phyloP scores from a whole-genome alignment of 35 echinoderm and acorn worm species.

The Lytechinus variegatus region DNA sequence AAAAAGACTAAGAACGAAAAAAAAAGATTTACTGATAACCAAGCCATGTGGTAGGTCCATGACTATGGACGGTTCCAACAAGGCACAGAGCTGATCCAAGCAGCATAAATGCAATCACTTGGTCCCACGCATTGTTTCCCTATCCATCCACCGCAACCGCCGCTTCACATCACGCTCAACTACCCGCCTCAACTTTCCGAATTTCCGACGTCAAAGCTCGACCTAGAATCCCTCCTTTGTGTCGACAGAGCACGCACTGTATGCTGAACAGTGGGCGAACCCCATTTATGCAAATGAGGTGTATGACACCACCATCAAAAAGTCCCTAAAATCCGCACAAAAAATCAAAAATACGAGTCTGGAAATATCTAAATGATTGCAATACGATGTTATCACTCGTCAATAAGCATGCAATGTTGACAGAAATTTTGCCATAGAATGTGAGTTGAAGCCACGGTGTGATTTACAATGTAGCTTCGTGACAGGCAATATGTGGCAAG shows the following conservation, averaged over 20 bases:
- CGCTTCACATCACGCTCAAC: not conserved
- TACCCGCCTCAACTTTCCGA: constrained; percentile 37
- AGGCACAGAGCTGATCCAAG: no score
- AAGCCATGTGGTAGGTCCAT: not conserved
- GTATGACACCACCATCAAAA: constrained; percentile 54
- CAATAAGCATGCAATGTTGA: not conserved
- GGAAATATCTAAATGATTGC: not conserved
- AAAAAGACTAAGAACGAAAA: no score
- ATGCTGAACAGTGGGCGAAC: constrained; percentile 6
- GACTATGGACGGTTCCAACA: no score
- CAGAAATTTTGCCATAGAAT: constrained; percentile 25
- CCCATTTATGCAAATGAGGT: constrained; percentile 73
- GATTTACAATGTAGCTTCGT: not conserved
- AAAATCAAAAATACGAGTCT: constrained; percentile 8
- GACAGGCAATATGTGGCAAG: not conserved
- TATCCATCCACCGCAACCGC: not conserved
- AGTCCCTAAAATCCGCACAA: constrained; percentile 48
- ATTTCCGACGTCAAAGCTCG: not conserved
- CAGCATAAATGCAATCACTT: not conserved
- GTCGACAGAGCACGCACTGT: not conserved
- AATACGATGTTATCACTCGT: constrained; percentile 10
- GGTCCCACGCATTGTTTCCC: constrained; percentile 16
- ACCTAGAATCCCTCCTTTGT: constrained; percentile 51
- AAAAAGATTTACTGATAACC: no score
- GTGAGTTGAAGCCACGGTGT: constrained; percentile 21